A percentile compares a stretch with the other conserved stretches of the same genome.
Conservation (phyloP, 1,140 invertebrate species). For the Hylaeus anthracinus region DNA sequence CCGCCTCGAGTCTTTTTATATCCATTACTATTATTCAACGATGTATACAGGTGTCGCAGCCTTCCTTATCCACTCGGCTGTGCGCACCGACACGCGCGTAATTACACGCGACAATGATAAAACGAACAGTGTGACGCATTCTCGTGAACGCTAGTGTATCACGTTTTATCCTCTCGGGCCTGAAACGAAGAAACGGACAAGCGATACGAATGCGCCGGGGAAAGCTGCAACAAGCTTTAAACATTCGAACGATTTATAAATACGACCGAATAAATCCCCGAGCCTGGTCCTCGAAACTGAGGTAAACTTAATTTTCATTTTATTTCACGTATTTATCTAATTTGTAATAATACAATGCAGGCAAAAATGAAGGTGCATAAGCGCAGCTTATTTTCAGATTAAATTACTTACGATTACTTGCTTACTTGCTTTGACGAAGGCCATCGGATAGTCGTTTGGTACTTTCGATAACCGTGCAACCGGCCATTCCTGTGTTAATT, state of each 20-base stretch:
- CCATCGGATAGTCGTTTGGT: too few relatives aligned
- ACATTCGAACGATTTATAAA: neutral
- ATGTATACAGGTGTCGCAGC: constrained; percentile 55
- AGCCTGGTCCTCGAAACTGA: neutral
- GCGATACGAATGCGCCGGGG: neutral
- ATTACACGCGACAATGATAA: constrained; percentile 58
- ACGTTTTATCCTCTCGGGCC: neutral
- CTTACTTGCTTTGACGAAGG: too few relatives aligned
- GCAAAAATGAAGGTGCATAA: too few relatives aligned
- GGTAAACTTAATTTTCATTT: neutral
- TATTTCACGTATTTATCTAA: too few relatives aligned
- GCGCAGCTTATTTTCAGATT: too few relatives aligned
- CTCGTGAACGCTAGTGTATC: constrained; percentile 4
- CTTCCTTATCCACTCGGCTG: constrained; percentile 23
- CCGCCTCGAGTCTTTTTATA: constrained; percentile 32
- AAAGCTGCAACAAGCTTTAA: constrained; percentile 12
- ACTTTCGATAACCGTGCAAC: too few relatives aligned
- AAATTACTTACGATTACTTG: too few relatives aligned
- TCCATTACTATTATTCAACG: constrained; percentile 10
- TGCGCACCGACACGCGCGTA: constrained; percentile 19
- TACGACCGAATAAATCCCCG: neutral
- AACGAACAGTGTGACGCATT: constrained; percentile 53
- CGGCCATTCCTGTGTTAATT: neutral
- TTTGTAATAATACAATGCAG: too few relatives aligned
- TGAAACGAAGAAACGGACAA: constrained; percentile 24